Percentiles rank a stretch among this genome's conserved stretches.
These are phyloP conservation scores for Aphidius gifuensis DNA, from an alignment of 1,140 invertebrate species.

Conservation along the genomic window DNA sequence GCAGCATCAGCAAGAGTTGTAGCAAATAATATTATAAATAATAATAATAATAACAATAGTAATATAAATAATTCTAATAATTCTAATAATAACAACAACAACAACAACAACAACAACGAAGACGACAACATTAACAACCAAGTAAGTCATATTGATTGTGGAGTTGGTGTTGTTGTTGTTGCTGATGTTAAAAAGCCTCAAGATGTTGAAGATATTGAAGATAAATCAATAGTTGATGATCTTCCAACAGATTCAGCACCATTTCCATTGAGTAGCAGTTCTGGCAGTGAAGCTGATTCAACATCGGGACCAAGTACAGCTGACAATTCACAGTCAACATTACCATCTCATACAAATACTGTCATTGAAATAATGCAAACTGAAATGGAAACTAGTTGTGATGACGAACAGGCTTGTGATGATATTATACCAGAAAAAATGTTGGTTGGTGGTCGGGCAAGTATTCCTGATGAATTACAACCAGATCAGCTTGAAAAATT, in stretches of 20 bases:
- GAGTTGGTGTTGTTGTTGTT: constrained; percentile 29
- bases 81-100: constrained; percentile 40
- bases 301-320: constrained; percentile 62
- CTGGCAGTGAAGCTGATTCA: constrained; percentile 60
- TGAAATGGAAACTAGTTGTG: constrained; percentile 34
- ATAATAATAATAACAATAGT: constrained; percentile 22
- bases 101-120: constrained; percentile 30
- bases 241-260: constrained; percentile 55
- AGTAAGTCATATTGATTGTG: constrained; percentile 26
- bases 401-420: constrained; percentile 29
- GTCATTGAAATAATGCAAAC: constrained; percentile 35
- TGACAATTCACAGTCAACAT: constrained; percentile 57
- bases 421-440: constrained; percentile 59
- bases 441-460: constrained; percentile 68
- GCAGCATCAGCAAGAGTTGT: constrained; percentile 21
- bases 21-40: constrained; percentile 28
- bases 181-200: constrained; percentile 38
- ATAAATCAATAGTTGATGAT: constrained; percentile 47
- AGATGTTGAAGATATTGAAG: constrained; percentile 39
- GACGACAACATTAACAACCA: constrained; percentile 26
- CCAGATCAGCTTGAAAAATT: constrained; percentile 79
- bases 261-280: constrained; percentile 60
- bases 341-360: constrained; percentile 40
- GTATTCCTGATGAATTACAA: constrained; percentile 81
- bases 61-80: constrained; percentile 39